Base-by-base conservation (phyloP, 2,888 invertebrate species). In the Bedellia somnulentella region DNA sequence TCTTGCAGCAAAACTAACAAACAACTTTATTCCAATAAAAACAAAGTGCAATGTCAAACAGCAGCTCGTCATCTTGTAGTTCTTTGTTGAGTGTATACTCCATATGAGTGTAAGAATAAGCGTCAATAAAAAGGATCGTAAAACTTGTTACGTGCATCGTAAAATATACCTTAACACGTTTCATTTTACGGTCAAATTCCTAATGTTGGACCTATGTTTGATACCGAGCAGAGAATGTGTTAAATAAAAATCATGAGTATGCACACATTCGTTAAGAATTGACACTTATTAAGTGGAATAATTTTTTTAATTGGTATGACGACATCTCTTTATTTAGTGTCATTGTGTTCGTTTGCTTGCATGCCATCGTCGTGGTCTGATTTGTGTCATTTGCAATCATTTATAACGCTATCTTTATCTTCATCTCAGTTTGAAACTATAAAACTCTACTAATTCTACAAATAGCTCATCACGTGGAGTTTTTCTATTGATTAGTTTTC, bases 231-330 rank as follows among this genome's bases (percentile, higher is more conserved):
- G 54, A 55, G 58, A 58, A 70, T 62, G 73, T 70, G 73, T 70
- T 68, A 71, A 58, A 67, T 70, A 67, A 71, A 71, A 75, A 75
- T 75, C 71, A 68, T 68, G 55, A 61, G 63, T 67, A 67, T 62
- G 64, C 71, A 71, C 71, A 66, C 73, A 71, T 75, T 73, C 66
- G 70, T 75, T 75, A 71, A 63, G 67, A 70, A 73, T 71, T 75
- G 75, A 73, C 75, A 75, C 73, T 70, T 73, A 71, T 71, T 71
- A 73, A 71, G 53, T 59, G 63, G 62, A 62, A 67, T 71, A 68
- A 68, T 70, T 68, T 70, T 68, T 73, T 73, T 70, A 73, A 75
- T 75, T 75, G 71, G 68, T 55, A 63, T 73, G 73, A 73, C 75
- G 68, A 63, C 71, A 75, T 67, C 62, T 44, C 58, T 67, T 60